Conservation (phyloP, 2,797 vertebrate species). For the Enteromius mattozi region DNA sequence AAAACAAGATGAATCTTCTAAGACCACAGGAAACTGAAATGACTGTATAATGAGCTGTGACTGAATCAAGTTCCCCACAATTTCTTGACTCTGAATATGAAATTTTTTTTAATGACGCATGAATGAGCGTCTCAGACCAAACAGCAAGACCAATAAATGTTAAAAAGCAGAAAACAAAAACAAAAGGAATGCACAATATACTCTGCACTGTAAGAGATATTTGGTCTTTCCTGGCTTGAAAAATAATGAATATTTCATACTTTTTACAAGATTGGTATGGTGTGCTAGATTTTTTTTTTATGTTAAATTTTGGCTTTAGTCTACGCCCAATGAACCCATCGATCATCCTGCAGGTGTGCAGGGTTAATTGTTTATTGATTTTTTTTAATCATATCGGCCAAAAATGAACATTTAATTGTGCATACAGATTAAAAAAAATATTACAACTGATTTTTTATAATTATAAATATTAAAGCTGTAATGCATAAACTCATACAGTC, state of each 20-base stretch:
- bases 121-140: neutral
- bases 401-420: neutral
- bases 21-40: conserved; percentile 31
- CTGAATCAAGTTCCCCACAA: conserved; percentile 3
- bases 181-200: neutral
- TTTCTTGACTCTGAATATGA: neutral
- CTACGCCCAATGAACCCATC: neutral
- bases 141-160: neutral
- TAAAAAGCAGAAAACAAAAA: neutral
- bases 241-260: neutral
- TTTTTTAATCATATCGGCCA: neutral
- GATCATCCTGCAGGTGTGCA: neutral
- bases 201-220: neutral
- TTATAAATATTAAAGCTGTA: neutral
- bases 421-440: neutral
- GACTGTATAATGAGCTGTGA: neutral
- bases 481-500: neutral
- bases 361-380: neutral
- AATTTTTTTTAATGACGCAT: neutral
- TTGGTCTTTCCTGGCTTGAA: neutral
- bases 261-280: neutral
- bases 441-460: neutral
- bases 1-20: conserved; percentile 22
- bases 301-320: neutral
- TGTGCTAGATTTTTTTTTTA: neutral